A percentile compares a stretch with the other conserved stretches of the same genome.
phyloP scores from a whole-genome alignment of 2,113 vertebrate species.

The Sprattus sprattus region DNA sequence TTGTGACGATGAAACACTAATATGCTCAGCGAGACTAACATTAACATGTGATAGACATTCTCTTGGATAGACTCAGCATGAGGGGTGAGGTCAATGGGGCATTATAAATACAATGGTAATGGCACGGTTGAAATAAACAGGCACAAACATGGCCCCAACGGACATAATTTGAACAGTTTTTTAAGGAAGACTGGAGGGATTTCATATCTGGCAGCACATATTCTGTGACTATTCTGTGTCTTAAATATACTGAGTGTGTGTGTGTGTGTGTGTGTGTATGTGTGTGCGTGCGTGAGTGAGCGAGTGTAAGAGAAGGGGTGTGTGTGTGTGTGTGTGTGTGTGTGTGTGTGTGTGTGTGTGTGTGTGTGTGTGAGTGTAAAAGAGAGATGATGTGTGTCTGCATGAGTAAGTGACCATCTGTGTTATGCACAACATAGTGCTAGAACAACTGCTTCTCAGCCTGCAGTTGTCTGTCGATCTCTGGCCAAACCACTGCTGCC shows the following conservation, averaged over 20 bases:
- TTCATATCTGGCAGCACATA: neutral
- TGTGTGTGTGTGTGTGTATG: constrained; percentile 48
- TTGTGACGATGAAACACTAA: neutral
- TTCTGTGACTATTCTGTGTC: neutral
- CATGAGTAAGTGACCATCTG: constrained; percentile 61
- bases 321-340: constrained; percentile 46
- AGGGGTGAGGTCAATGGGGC: neutral
- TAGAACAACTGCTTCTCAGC: neutral
- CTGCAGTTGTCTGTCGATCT: neutral
- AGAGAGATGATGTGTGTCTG: neutral
- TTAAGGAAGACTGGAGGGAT: neutral
- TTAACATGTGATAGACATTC: no score
- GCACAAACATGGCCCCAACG: no score
- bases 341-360: constrained; percentile 44
- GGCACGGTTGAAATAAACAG: no score
- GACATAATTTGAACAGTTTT: neutral
- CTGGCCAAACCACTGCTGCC: neutral
- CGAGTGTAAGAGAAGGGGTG: neutral
- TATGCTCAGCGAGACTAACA: neutral
- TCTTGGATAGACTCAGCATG: no score
- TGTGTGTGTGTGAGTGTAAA: constrained; percentile 44
- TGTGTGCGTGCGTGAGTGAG: constrained; percentile 37
- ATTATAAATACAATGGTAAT: neutral
- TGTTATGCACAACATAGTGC: neutral
- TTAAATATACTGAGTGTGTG: constrained; percentile 31